Percentiles rank a stretch among this genome's conserved stretches.
These are phyloP conservation scores for Progne subis DNA, from an alignment of 2,113 vertebrate species.

Conservation along the genomic window DNA sequence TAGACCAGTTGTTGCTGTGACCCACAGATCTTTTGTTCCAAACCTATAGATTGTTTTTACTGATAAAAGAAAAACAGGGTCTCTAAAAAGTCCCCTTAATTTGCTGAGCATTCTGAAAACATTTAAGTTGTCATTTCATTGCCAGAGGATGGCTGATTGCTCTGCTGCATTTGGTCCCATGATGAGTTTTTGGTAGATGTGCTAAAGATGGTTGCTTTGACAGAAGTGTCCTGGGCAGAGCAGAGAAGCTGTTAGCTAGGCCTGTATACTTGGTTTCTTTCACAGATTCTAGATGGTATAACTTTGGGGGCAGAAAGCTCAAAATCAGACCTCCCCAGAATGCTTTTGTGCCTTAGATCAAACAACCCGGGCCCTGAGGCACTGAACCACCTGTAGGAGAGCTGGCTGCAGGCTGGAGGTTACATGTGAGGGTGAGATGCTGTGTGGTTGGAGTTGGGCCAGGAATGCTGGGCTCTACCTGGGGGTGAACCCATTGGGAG, in stretches of 20 bases:
- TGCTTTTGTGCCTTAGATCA: not conserved
- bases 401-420: not conserved
- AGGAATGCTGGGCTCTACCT: accelerated
- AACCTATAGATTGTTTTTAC: not conserved
- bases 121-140: accelerated
- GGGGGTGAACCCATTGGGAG: not conserved
- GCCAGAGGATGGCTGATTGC: not conserved
- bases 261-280: not conserved
- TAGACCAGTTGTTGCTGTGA: accelerated
- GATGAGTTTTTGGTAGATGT: accelerated
- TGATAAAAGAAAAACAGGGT: not conserved
- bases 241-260: not conserved
- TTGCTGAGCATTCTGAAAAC: not conserved
- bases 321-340: not conserved
- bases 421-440: accelerated
- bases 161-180: not conserved
- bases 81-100: not conserved
- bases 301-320: not conserved
- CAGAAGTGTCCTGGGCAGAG: accelerated
- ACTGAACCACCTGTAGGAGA: not conserved
- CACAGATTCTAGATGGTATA: not conserved
- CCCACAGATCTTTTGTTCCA: not conserved
- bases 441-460: accelerated
- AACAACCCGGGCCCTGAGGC: not conserved
- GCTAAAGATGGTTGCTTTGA: not conserved